Evolutionary conservation across 2,113 vertebrate species (phyloP).

Genomic region (Aythya baeri): DNA sequence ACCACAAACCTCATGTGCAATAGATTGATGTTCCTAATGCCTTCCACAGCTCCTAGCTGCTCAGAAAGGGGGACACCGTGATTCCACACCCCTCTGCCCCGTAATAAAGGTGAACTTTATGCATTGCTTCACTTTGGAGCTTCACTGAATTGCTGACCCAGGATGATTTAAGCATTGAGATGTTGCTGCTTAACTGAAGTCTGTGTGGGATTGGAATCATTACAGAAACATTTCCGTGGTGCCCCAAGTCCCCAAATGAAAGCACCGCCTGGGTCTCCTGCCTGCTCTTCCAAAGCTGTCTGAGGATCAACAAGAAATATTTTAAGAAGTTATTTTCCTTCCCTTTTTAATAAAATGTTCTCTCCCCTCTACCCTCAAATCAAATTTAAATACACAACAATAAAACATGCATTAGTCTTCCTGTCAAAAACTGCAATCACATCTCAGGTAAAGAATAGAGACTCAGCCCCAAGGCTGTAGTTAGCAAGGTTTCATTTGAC

Average conservation of each 20-base stretch:
- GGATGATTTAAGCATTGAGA: neutral
- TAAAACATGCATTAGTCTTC: slow-evolving; percentile 57
- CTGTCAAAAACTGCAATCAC: slow-evolving; percentile 47
- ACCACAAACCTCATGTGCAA: neutral
- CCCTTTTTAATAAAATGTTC: slow-evolving; percentile 53
- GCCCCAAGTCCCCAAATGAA: neutral
- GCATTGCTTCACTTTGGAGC: neutral
- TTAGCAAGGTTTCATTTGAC: slow-evolving; percentile 32
- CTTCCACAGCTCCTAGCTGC: neutral
- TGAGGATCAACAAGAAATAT: slow-evolving; percentile 1
- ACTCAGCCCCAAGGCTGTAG: slow-evolving; percentile 36
- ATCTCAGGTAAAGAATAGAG: slow-evolving; percentile 27
- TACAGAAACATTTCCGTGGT: neutral
- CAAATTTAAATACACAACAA: slow-evolving; percentile 70
- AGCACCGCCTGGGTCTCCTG: neutral
- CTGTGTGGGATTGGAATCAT: neutral
- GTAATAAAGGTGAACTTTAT: neutral
- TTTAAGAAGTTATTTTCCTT: slow-evolving; percentile 34
- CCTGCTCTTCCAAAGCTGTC: neutral
- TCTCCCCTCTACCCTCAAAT: slow-evolving; percentile 41
- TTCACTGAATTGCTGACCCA: neutral
- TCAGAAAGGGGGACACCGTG: neutral
- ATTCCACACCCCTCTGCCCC: neutral
- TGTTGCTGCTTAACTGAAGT: neutral
- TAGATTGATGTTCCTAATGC: neutral